Evolutionary conservation across 2,888 invertebrate genomes (phyloP), one percentile per base, ranked within the genome.

Genomic region (Melanotus villosus): DNA sequence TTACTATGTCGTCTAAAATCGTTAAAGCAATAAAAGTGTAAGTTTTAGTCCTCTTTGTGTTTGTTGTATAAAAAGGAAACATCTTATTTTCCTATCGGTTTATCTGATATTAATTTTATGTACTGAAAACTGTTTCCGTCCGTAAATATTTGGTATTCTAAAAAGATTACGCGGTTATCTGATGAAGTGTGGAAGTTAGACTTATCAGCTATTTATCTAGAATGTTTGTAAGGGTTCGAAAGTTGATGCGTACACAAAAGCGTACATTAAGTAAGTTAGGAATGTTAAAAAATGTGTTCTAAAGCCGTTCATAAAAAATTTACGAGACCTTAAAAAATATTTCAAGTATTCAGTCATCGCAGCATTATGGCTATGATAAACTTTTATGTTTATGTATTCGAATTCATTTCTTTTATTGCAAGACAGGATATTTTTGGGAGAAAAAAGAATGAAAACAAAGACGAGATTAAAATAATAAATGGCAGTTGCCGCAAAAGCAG

Each of bases 391-490:
- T 64, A 58, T 68, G 68, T 68, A 64, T 64, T 50, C 64, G 64
- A 64, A 63, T 64, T 59, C 58, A 68, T 64, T 59, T 58, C 68
- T 68, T 68, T 68, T 68, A 64, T 64, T 68, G 21, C 50, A 36
- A 54, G 38, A 62, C 47, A 67, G 62, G 30, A 30, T 57, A 67
- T 62, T 66, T 26, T 43, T 67, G 38, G 32, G 30, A 34, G 59
- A 45, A 65, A 68, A 65, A 69, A 60, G 52, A 65, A 60, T 54
- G 65, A 69, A 65, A 69, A 69, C 64, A 64, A 60, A 64, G 36
- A 60, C 43, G 47, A 69, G 65, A 69, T 69, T 69, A 65, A 67
- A 63, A 70, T 70, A 70, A 70, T 64, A 58, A 70, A 59, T 67
- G 59, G 59, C 67, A 56, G 45, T 54, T 65, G 59, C 60, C 26